A percentile compares a stretch with the other conserved stretches of the same genome.
Conservation (phyloP, 2,797 vertebrate genomes). For the Cetoscarus ocellatus region DNA sequence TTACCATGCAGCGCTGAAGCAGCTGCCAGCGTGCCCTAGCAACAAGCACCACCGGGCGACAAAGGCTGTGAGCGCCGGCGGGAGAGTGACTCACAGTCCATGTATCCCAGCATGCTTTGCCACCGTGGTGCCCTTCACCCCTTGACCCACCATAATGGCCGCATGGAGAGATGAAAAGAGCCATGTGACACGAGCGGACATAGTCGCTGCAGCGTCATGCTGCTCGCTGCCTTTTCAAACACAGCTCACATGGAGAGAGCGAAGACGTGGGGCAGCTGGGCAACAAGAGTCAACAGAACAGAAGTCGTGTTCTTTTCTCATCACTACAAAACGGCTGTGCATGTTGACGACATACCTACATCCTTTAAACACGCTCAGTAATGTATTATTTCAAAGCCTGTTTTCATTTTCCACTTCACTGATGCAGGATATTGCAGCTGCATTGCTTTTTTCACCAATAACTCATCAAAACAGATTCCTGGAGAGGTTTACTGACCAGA, state of each 20-base stretch:
- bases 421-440: conserved; percentile 67
- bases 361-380: background rate
- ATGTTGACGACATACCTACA: background rate
- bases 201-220: conserved; percentile 58
- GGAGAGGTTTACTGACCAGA: conserved; percentile 58
- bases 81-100: conserved; percentile 72
- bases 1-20: conserved; percentile 65
- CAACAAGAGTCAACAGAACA: conserved; percentile 65
- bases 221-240: conserved; percentile 72
- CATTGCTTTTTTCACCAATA: conserved; percentile 41
- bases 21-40: conserved; percentile 82
- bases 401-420: conserved; percentile 74
- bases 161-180: conserved; percentile 79
- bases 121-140: conserved; percentile 75
- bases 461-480: conserved; percentile 50
- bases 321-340: background rate
- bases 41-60: conserved; percentile 68
- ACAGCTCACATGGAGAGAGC: conserved; percentile 58
- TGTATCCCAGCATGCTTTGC: conserved; percentile 85
- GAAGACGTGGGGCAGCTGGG: conserved; percentile 65
- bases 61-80: conserved; percentile 54
- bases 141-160: conserved; percentile 73
- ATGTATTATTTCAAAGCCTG: conserved; percentile 44
- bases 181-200: conserved; percentile 68
- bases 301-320: conserved; percentile 58